Evolutionary conservation across 2,888 invertebrate species (phyloP), one percentile per base, ranked within the genome.

Genomic region (Perithous albicinctus): DNA sequence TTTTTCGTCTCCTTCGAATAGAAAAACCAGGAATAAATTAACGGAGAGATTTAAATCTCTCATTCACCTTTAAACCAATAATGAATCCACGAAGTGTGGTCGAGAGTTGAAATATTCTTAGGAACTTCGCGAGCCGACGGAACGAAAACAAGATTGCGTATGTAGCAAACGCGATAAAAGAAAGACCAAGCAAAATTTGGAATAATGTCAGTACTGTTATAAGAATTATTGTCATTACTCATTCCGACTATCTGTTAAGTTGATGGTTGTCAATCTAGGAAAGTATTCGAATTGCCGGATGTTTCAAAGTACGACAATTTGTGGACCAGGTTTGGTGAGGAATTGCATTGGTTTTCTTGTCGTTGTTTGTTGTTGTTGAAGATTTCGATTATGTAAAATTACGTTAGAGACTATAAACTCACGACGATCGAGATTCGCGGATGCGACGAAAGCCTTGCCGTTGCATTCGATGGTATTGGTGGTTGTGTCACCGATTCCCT

Each of bases 401-500:
- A 29, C 5, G 29, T 29, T 41, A 38, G n/a, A 67, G 20, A 35
- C 10, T 38, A 41, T 12, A 29, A 78, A 90, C 92, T 91, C 85
- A 91, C 91, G 88, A 82, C 90, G 89, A 88, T 92, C 91, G 75
- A 90, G 88, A 46, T 86, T 86, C 61, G 90, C 87, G 46, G 85
- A 86, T 80, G 88, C 85, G 86, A 90, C 89, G 88, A 90, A 91
- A 84, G 88, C 88, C 78, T 91, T 92, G 85, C 85, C 87, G 87
- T 85, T 90, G 85, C 90, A 90, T 87, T 92, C 92, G 85, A 89
- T 83, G 75, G 89, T 87, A 85, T 88, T 88, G 86, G 89, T 87
- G 81, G 89, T 85, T 73, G 89, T 88, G 86, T 91, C 89, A 87
- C 89, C 90, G 84, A 92, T 88, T 86, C 91, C 91, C 92, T 91